Conservation (phyloP, 2,888 invertebrate genomes). For the Sesamia inferens region DNA sequence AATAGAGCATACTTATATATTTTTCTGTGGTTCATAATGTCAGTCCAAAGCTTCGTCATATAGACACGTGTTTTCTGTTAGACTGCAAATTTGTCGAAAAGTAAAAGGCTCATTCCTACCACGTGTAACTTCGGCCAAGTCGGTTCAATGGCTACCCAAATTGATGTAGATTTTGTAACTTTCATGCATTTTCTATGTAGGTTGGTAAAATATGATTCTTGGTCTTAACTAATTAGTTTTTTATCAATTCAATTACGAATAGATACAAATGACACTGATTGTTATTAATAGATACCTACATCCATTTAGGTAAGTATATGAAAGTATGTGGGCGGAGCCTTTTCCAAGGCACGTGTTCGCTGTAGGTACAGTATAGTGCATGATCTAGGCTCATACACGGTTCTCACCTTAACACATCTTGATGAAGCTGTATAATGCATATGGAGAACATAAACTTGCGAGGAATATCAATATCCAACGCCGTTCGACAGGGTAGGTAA, state of each 20-base stretch:
- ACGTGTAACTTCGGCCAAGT: slow-evolving; percentile 20
- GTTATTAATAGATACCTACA: background rate
- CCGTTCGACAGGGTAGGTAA: slow-evolving; percentile 42
- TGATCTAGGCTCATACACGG: slow-evolving; percentile 37
- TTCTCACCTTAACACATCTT: slow-evolving; percentile 25
- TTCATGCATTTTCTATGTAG: background rate
- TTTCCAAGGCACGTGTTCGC: slow-evolving; percentile 44
- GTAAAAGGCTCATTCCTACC: background rate
- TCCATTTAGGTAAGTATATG: background rate
- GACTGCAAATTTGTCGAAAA: background rate
- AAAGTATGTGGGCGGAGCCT: slow-evolving; percentile 18
- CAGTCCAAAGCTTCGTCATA: background rate
- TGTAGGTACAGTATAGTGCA: slow-evolving; percentile 5
- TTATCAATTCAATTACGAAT: slow-evolving; percentile 14
- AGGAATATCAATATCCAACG: slow-evolving; percentile 40
- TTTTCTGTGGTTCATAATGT: slow-evolving; percentile 3
- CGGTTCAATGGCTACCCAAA: background rate
- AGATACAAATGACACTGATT: background rate
- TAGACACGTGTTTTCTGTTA: slow-evolving; percentile 18
- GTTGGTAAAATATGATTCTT: background rate
- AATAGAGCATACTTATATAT: background rate
- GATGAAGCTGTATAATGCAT: slow-evolving; percentile 49
- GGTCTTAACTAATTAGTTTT: background rate
- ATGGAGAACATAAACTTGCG: slow-evolving; percentile 36
- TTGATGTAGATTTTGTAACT: background rate